Evolutionary conservation across 1,140 invertebrate species (phyloP).

Genomic region (Globodera ellingtonae): DNA sequence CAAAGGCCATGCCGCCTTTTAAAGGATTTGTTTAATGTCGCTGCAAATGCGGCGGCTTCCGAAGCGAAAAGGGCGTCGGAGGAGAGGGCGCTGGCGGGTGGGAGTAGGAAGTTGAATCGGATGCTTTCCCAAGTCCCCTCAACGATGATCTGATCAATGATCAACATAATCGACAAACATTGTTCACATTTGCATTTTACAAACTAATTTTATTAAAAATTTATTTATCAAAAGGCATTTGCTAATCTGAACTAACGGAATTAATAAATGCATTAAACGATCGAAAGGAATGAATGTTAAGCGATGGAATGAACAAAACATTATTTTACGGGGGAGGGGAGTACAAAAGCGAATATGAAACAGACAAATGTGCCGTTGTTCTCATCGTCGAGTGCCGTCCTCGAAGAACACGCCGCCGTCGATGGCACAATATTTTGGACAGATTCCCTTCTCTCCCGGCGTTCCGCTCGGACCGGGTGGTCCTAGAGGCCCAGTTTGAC

Average conservation of each 20-base stretch:
- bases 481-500: constrained; percentile 50
- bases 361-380: constrained; percentile 30
- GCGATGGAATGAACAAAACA: neutral
- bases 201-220: no score
- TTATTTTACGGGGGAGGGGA: neutral
- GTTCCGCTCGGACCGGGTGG: constrained; percentile 55
- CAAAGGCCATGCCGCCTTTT: neutral
- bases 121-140: neutral
- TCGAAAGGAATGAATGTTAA: no score
- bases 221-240: no score
- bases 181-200: constrained; percentile 31
- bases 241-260: no score
- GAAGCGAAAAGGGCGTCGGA: neutral
- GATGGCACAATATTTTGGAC: constrained; percentile 57
- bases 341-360: neutral
- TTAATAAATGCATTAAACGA: no score
- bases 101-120: neutral
- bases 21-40: constrained; percentile 3
- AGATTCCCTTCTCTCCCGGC: constrained; percentile 58
- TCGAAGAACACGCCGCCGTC: constrained; percentile 57
- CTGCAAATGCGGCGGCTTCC: neutral
- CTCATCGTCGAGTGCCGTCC: constrained; percentile 58
- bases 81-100: neutral
- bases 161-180: constrained; percentile 51
- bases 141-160: constrained; percentile 25